These are phyloP conservation scores for Nycticebus coucang DNA, from an alignment of 2,113 vertebrate genomes.

Conservation along the genomic window DNA sequence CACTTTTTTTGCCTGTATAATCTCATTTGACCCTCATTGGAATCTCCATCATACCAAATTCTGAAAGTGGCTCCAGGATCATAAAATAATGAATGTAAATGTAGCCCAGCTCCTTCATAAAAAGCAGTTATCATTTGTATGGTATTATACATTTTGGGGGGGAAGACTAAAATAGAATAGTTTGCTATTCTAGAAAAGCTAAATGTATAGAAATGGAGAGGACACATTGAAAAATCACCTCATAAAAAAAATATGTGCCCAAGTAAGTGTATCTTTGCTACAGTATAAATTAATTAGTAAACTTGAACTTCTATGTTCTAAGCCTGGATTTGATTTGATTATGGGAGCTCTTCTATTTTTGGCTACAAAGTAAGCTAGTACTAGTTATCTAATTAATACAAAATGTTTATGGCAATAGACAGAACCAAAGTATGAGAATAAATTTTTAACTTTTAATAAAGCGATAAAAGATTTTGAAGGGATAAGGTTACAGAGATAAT, in stretches of 20 bases:
- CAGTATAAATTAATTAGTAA: neutral
- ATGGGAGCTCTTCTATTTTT: neutral
- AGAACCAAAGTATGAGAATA: neutral
- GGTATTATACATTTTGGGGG: neutral
- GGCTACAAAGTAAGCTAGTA: neutral
- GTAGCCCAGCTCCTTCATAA: neutral
- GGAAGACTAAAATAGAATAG: neutral
- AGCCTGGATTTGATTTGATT: neutral
- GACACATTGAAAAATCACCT: neutral
- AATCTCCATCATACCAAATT: neutral
- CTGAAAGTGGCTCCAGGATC: neutral
- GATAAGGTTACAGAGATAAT: neutral
- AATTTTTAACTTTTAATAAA: neutral
- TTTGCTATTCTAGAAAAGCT: neutral
- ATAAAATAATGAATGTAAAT: neutral
- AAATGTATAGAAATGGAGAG: neutral
- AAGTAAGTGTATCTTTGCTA: neutral
- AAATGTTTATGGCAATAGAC: neutral
- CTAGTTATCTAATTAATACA: neutral
- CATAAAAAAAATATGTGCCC: neutral
- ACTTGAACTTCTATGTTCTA: neutral
- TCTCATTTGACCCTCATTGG: slow-evolving; percentile 21
- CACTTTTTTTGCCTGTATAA: neutral
- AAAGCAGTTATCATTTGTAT: neutral
- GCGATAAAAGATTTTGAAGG: neutral